Base-by-base conservation (phyloP, 2,888 invertebrate species). In the Arctia plantaginis region DNA sequence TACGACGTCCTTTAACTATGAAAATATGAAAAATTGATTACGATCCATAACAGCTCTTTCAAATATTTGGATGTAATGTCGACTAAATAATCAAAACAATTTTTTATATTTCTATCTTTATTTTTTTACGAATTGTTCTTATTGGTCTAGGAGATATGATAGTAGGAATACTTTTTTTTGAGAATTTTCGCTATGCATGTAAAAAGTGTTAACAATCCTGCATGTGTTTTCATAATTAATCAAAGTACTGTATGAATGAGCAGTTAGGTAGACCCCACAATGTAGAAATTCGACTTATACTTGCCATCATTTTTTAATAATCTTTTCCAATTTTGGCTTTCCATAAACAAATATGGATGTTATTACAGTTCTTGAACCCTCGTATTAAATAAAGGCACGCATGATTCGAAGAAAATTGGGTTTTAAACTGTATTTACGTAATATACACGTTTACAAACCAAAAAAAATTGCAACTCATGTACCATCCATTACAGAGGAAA, bases 341-440 rank as follows among this genome's bases (percentile, higher is more conserved):
- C 71, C n/a, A 44, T 77, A 84, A 84, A 81, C 85, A 84, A 84
- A 84, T 84, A 85, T 80, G 68, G 33, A 62, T 62, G 64, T 27
- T 51, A 41, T 39, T 68, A 64, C 69, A 44, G 66, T 81, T 64
- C 55, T 23, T 74, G 72, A 77, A 78, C 76, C 51, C 39, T 47
- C n/a, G 59, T 75, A 65, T 66, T 66, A 69, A 72, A 75, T 66
- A 66, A 69, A 69, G 51, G 66, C 59, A 35, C 68, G 70, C 62
- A 44, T 47, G 47, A 69, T 74, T 70, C 66, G 59, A 10, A 62
- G 70, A 74, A 70, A 35, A 33, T 55, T 33, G 0, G 1, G 33
- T 59, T 73, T 65, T 65, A 69, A 74, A 66, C 44, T 69, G 69
- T 65, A 33, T 41, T 69, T 20, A n/a, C 47, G n/a, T 70, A 18